phyloP scores from a whole-genome alignment of 2,113 vertebrate genomes.

The Pteropus alecto region DNA sequence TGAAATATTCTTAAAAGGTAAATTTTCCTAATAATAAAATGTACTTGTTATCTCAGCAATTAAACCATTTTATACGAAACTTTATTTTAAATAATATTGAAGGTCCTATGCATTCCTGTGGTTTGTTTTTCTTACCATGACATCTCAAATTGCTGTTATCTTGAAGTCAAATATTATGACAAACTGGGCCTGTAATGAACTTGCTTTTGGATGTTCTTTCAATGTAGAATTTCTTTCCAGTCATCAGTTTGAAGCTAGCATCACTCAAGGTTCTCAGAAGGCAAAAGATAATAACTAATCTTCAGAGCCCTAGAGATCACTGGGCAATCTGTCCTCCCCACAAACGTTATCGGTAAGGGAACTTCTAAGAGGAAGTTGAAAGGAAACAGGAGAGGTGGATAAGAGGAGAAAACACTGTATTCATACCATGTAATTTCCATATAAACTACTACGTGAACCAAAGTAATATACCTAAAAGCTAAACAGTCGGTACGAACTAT shows the following conservation, averaged over 20 bases:
- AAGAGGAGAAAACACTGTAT: not conserved
- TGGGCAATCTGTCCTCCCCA: not conserved
- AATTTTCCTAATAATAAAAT: constrained; percentile 40
- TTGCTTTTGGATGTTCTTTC: not conserved
- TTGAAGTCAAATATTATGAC: not conserved
- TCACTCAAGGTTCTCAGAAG: not conserved
- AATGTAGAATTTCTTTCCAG: not conserved
- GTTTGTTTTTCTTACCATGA: not conserved
- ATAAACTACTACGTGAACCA: not conserved
- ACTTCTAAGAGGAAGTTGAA: not conserved
- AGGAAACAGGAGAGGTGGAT: not conserved
- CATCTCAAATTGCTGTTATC: not conserved
- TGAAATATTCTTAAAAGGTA: not conserved
- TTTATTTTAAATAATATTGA: not conserved
- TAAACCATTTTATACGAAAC: not conserved
- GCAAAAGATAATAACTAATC: constrained; percentile 18
- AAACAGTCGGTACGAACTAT: constrained; percentile 5
- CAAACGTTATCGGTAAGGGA: not conserved
- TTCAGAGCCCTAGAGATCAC: not conserved
- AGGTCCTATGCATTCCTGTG: not conserved
- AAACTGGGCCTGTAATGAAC: not conserved
- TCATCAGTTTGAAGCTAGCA: constrained; percentile 34
- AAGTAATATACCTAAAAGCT: not conserved
- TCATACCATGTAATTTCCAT: not conserved
- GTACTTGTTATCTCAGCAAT: not conserved